phyloP scores from a whole-genome alignment of 2,797 vertebrate genomes.

The Micrastur ruficollis region DNA sequence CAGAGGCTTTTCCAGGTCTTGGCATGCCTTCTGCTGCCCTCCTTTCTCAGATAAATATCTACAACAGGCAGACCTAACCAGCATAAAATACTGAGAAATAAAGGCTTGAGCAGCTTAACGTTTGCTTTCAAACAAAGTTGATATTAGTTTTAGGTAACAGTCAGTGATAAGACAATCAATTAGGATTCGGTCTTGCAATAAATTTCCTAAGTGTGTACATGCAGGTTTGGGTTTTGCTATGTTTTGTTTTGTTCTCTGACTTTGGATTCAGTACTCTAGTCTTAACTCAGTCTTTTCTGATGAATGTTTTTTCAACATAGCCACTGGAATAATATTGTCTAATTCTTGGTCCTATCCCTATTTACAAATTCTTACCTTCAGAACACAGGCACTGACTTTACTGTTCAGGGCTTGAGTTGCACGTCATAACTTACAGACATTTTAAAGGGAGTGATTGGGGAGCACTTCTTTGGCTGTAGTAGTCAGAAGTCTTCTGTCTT shows the following conservation, averaged over 20 bases:
- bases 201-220: not conserved
- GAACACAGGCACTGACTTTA: not conserved
- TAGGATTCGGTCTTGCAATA: not conserved
- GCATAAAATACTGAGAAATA: not conserved
- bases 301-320: not conserved
- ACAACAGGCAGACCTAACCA: not conserved
- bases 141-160: not conserved
- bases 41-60: not conserved
- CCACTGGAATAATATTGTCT: not conserved
- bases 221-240: not conserved
- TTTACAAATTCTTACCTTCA: not conserved
- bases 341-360: not conserved
- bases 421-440: not conserved
- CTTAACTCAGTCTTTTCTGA: not conserved
- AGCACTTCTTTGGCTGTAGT: not conserved
- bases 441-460: not conserved
- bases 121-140: not conserved
- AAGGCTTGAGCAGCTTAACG: not conserved
- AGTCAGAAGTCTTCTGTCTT: not conserved
- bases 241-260: not conserved
- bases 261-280: not conserved
- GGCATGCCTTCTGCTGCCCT: not conserved
- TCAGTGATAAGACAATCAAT: not conserved
- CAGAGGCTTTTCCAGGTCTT: not conserved
- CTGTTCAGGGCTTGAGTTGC: not conserved